Base-by-base conservation (phyloP, 2,888 invertebrate genomes). In the Papilio elwesi region DNA sequence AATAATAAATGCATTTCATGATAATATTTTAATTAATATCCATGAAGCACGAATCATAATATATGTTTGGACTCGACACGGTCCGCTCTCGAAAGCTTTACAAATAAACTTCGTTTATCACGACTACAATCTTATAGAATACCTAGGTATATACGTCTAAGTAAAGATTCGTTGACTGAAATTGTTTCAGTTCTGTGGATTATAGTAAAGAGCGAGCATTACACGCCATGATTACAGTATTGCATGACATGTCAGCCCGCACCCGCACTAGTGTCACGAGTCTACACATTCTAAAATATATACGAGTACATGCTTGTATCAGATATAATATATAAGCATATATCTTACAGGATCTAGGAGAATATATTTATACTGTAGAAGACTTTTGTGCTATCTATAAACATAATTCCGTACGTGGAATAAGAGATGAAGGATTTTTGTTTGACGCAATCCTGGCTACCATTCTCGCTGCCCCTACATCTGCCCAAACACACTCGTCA, bases 161-260 rank as follows among this genome's bases (percentile, higher is more conserved):
- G 26, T 55, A 13, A 67, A 47, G 55, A 55, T 53, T 11, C 16
- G 16, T 59, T 68, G 64, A 49, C 64, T 57, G n/a, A 59, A 69
- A 59, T 51, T 65, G 65, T 73, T 73, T 66, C 59, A 51, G 36
- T 68, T 64, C 52, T 65, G 49, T 62, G 66, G 73, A 12, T 68
- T 57, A 57, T 51, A 66, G 59, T 79, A 81, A 78, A 80, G 78
- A 79, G 78, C 76, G 77, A 77, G 77, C 73, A 79, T 76, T 80
- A 81, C 86, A 87, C 85, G 88, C 83, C 78, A 87, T 89, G 88
- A 90, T 89, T 89, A 87, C 87, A 83, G 82, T 82, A 87, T 90
- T 85, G 90, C 90, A 89, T 89, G 90, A 83, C 85, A 84, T 75
- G 68, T 77, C 68, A 65, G 43, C 74, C 75, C 73, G 77, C 80